Percentiles rank a stretch among this genome's conserved stretches.
Conservation (phyloP, 2,888 invertebrate species). For the Marasmarcha lunaedactyla region DNA sequence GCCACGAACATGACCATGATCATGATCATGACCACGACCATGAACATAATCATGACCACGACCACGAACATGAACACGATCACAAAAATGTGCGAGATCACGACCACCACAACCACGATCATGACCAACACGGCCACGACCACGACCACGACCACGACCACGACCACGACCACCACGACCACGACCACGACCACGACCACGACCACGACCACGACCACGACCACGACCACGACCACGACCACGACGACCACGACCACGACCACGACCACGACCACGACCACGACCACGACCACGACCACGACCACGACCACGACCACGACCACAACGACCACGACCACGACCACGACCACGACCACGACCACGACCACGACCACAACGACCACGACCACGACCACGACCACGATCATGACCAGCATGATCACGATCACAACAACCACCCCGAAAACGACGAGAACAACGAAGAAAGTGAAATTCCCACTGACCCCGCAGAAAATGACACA, state of each 20-base stretch:
- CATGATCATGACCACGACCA: conserved; percentile 2
- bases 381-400: conserved; percentile 6
- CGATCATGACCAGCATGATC: conserved; percentile 11
- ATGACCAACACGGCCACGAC: conserved; percentile 5
- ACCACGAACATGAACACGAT: conserved; percentile 7
- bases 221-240: conserved; percentile 7
- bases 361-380: conserved; percentile 5
- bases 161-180: conserved; percentile 1
- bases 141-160: neutral
- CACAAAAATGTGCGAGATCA: neutral
- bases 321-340: conserved; percentile 6
- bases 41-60: conserved; percentile 2
- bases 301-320: conserved; percentile 3
- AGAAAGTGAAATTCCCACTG: neutral
- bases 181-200: neutral
- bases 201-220: conserved; percentile 7
- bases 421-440: conserved; percentile 2
- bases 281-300: conserved; percentile 8
- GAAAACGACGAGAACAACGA: conserved; percentile 7
- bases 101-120: conserved; percentile 2
- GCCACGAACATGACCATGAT: conserved; percentile 2
- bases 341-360: conserved; percentile 4
- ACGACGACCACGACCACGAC: conserved; percentile 4
- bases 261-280: conserved; percentile 8
- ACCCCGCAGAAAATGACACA: too few species aligned